These are phyloP conservation scores for Alaudala cheleensis DNA, from an alignment of 2,113 vertebrate species.

Conservation along the genomic window DNA sequence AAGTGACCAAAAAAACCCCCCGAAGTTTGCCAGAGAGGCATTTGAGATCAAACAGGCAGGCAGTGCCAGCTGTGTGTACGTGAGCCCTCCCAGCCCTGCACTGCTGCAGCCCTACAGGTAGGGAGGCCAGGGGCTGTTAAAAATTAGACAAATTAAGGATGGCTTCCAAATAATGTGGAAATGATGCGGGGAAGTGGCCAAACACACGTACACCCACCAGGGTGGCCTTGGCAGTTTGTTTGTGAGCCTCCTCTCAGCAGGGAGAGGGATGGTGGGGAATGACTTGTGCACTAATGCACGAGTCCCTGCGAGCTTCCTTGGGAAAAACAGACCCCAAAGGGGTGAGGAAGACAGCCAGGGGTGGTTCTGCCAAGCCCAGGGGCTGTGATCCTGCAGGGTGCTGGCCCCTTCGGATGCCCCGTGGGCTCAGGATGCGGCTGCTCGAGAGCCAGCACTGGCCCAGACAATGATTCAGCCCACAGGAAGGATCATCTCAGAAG, in stretches of 20 bases:
- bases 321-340: not conserved
- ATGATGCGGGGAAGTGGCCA: not conserved
- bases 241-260: not conserved
- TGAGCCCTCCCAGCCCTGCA: not conserved
- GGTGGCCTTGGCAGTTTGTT: not conserved
- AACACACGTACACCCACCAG: not conserved
- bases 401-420: not conserved
- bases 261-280: not conserved
- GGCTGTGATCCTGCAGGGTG: not conserved
- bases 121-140: slow-evolving; percentile 12
- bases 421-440: not conserved
- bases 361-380: not conserved
- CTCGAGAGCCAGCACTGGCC: not conserved
- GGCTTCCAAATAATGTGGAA: slow-evolving; percentile 4
- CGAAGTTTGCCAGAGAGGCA: not conserved
- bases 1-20: not conserved
- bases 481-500: slow-evolving; percentile 60
- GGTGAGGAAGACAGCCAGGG: not conserved
- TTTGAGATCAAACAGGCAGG: not conserved
- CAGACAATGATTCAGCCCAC: slow-evolving; percentile 61
- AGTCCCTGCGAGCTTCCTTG: not conserved
- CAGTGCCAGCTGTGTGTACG: not conserved
- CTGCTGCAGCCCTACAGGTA: not conserved
- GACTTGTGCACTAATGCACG: not conserved
- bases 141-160: slow-evolving; percentile 47